Evolutionary conservation across 2,888 invertebrate species (phyloP).

Genomic region (Lottia gigantea): DNA sequence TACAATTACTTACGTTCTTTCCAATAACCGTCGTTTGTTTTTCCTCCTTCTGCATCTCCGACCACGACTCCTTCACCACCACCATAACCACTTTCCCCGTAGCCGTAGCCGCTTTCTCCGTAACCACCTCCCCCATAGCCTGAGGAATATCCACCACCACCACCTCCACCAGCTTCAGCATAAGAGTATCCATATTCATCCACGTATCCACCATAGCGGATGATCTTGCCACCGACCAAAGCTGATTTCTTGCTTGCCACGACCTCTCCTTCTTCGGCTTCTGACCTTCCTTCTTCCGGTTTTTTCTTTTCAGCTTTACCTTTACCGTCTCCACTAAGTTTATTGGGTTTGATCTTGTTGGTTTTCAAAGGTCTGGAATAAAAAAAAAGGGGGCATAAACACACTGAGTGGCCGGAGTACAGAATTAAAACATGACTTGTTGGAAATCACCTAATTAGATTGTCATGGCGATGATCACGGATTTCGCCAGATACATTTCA

Average conservation of each 20-base stretch:
- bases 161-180: background rate
- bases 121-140: background rate
- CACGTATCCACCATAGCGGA: background rate
- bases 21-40: background rate
- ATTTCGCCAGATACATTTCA: too few relatives aligned
- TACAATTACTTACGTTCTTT: background rate
- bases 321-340: background rate
- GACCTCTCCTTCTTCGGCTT: background rate
- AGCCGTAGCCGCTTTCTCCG: slow-evolving; percentile 1
- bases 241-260: background rate
- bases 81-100: slow-evolving; percentile 3
- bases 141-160: background rate
- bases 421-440: too few relatives aligned
- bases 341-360: background rate
- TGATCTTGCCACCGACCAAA: background rate
- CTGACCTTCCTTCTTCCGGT: background rate
- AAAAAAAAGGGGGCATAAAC: background rate
- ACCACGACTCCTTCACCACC: background rate
- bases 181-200: background rate
- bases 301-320: background rate
- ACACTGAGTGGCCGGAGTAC: too few relatives aligned
- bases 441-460: too few relatives aligned
- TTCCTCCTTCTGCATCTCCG: slow-evolving; percentile 5
- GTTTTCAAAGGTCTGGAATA: background rate
- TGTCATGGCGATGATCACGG: too few relatives aligned